phyloP scores from a whole-genome alignment of 2,888 invertebrate species.

The Drosophila quasianomalipes region DNA sequence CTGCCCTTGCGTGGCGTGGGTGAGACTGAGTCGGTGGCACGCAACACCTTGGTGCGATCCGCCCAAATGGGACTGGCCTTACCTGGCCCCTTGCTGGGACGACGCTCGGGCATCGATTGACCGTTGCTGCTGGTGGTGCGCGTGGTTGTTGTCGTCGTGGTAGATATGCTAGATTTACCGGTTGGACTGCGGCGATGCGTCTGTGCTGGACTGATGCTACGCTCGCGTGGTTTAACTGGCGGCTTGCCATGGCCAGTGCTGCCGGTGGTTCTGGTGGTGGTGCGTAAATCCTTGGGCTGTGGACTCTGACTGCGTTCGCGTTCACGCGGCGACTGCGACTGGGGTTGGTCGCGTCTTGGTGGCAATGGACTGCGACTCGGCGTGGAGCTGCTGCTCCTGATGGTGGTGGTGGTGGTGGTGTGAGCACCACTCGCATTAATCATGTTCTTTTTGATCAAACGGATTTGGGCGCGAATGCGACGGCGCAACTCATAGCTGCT shows the following conservation, averaged over 20 bases:
- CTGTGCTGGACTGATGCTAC: slow-evolving; percentile 64
- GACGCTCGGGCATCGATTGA: slow-evolving; percentile 39
- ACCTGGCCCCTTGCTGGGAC: slow-evolving; percentile 41
- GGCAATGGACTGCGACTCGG: slow-evolving; percentile 49
- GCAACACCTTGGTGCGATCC: slow-evolving; percentile 80
- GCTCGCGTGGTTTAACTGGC: slow-evolving; percentile 72
- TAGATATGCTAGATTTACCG: slow-evolving; percentile 26
- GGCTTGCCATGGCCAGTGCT: slow-evolving; percentile 55
- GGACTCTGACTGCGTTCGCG: slow-evolving; percentile 61
- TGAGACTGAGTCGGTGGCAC: slow-evolving; percentile 46
- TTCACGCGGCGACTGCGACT: slow-evolving; percentile 4
- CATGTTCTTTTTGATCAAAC: slow-evolving; percentile 89
- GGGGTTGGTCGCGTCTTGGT: slow-evolving; percentile 35
- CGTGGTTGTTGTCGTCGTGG: slow-evolving; percentile 78
- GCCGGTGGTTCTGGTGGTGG: slow-evolving; percentile 41
- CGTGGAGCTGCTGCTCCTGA: slow-evolving; percentile 34
- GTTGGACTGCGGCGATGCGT: slow-evolving; percentile 72
- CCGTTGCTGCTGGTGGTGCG: slow-evolving; percentile 76
- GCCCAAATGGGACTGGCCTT: slow-evolving; percentile 79
- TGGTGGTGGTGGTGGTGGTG: slow-evolving; percentile 51
- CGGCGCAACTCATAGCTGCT: slow-evolving; percentile 92
- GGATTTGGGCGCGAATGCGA: slow-evolving; percentile 91
- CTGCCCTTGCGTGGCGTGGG: slow-evolving; percentile 62
- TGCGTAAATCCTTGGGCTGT: slow-evolving; percentile 26
- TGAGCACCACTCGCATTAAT: slow-evolving; percentile 84